Conservation (phyloP, 2,888 invertebrate species). For the Lithosia quadra region DNA sequence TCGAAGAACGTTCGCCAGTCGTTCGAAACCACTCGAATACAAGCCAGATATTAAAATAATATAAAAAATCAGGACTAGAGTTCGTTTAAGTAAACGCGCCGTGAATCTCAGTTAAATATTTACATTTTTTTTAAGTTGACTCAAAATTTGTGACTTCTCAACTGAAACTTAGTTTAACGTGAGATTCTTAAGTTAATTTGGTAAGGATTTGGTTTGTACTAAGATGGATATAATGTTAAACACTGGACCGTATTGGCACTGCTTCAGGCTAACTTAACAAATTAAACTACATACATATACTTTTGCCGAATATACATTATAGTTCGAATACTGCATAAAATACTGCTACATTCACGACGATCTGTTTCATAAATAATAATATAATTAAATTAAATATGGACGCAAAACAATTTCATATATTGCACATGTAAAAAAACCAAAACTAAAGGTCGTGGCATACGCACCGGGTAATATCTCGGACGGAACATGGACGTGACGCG, state of each 20-base stretch:
- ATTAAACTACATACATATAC: constrained; percentile 56
- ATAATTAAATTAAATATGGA: constrained; percentile 74
- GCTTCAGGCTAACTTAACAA: constrained; percentile 66
- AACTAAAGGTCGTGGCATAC: not conserved
- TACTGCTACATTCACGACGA: constrained; percentile 80
- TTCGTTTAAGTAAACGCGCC: constrained; percentile 81
- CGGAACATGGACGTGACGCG: too few species aligned
- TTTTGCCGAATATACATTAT: constrained; percentile 55
- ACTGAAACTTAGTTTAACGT: constrained; percentile 54
- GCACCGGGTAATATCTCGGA: too few species aligned
- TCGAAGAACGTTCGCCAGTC: constrained; percentile 67
- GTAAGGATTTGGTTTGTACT: constrained; percentile 74
- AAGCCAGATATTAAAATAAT: constrained; percentile 71
- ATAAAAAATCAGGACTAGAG: constrained; percentile 79
- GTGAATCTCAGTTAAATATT: constrained; percentile 70
- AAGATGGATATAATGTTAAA: constrained; percentile 58
- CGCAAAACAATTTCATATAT: constrained; percentile 84
- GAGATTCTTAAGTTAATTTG: constrained; percentile 74
- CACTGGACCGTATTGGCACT: constrained; percentile 73
- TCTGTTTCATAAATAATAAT: constrained; percentile 60
- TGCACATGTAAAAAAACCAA: constrained; percentile 72
- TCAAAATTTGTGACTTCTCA: constrained; percentile 74
- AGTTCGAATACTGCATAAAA: constrained; percentile 78
- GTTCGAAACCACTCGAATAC: constrained; percentile 66
- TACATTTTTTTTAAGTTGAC: constrained; percentile 64